These are phyloP conservation scores for Epizoanthus illoricatus DNA, from an alignment of 92 coral and sea anemone species.

Conservation along the genomic window DNA sequence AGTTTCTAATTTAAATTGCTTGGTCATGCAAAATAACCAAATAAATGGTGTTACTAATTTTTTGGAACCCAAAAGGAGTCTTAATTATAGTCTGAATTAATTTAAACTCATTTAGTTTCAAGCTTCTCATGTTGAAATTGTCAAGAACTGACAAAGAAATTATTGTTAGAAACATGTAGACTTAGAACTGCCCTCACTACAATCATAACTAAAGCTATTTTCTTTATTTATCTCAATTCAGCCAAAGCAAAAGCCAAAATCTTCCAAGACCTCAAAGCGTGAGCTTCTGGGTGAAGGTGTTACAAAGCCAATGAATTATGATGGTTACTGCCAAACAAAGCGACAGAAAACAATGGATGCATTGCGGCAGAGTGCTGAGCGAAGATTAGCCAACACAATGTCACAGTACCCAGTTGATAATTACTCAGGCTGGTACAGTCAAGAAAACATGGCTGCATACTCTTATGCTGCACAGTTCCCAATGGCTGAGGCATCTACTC, in stretches of 20 bases:
- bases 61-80: no score
- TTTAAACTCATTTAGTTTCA: no score
- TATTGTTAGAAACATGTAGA: no score
- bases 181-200: neutral
- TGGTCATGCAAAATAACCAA: no score
- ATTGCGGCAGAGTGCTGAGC: conserved; percentile 73
- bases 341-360: conserved; percentile 68
- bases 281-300: conserved; percentile 95
- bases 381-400: conserved; percentile 51
- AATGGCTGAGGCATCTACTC: conserved; percentile 86
- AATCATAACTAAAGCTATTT: neutral
- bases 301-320: conserved; percentile 66
- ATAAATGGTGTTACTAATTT: no score
- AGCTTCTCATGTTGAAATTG: no score
- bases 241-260: conserved; percentile 80
- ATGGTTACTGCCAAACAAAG: conserved; percentile 49
- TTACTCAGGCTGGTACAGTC: conserved; percentile 62
- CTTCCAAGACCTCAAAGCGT: conserved; percentile 72
- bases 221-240: neutral
- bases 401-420: conserved; percentile 38
- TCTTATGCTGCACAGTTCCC: conserved; percentile 59
- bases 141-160: no score
- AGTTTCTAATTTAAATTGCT: no score
- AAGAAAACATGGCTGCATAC: conserved; percentile 57
- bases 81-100: no score